Evolutionary conservation across 2,888 invertebrate species (phyloP).

Genomic region (Meta bourneti): DNA sequence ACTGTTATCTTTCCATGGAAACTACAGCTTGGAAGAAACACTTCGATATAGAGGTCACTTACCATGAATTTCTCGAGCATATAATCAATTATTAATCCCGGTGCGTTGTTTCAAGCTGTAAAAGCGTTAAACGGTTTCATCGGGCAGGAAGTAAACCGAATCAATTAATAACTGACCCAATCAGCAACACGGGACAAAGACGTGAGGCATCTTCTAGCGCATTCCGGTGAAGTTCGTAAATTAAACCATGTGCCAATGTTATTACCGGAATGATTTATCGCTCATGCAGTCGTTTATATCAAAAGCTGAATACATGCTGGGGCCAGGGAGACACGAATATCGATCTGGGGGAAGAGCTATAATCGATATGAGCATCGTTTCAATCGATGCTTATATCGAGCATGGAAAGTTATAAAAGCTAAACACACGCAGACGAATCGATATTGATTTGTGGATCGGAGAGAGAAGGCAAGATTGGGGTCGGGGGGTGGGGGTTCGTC

Average conservation of each 20-base stretch:
- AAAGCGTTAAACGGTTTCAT: too few species aligned
- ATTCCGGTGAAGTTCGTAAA: neutral
- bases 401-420: neutral
- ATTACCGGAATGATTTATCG: neutral
- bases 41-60: too few species aligned
- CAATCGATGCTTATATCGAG: constrained; percentile 37
- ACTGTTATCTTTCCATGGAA: too few species aligned
- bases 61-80: too few species aligned
- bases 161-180: neutral
- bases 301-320: neutral
- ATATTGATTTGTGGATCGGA: constrained; percentile 41
- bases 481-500: neutral
- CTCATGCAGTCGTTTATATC: neutral
- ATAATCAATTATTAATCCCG: neutral
- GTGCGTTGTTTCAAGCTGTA: too few species aligned
- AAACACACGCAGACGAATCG: constrained; percentile 27
- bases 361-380: constrained; percentile 31
- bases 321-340: neutral
- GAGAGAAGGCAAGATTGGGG: neutral
- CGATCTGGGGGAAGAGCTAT: neutral
- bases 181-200: neutral
- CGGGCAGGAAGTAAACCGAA: neutral
- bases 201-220: neutral
- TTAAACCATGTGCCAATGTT: neutral
- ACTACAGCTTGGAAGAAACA: too few species aligned